Conservation (phyloP, 2,113 vertebrate species). For the Sinocyclocheilus maitianheensis region DNA sequence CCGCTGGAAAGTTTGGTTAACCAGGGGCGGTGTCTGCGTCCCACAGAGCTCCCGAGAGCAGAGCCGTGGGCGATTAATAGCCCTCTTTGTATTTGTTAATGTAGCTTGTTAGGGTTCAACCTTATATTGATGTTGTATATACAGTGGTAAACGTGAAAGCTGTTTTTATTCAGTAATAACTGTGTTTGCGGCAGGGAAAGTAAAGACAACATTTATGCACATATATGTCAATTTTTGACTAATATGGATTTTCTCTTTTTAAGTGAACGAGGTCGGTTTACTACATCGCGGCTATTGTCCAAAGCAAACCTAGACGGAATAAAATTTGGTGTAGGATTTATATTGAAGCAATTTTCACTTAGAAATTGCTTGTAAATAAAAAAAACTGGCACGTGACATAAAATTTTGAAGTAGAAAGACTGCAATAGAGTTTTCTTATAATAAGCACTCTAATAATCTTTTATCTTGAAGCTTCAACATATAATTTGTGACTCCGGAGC, state of each 20-base stretch:
- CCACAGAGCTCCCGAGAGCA: slow-evolving; percentile 58
- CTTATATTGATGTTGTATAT: slow-evolving; percentile 40
- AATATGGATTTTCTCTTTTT: slow-evolving; percentile 25
- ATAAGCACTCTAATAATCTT: not conserved
- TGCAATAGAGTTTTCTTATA: not conserved
- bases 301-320: not conserved
- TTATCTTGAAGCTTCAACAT: not conserved
- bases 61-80: slow-evolving; percentile 54
- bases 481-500: too few species aligned
- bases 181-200: slow-evolving; percentile 11
- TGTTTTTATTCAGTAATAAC: slow-evolving; percentile 39
- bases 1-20: slow-evolving; percentile 75
- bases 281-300: slow-evolving; percentile 5
- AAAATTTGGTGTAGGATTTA: not conserved
- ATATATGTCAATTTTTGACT: slow-evolving; percentile 20
- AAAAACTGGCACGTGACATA: not conserved
- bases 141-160: slow-evolving; percentile 23
- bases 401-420: not conserved
- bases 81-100: slow-evolving; percentile 59
- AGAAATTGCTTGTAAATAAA: not conserved
- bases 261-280: slow-evolving; percentile 4
- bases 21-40: slow-evolving; percentile 67
- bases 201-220: slow-evolving; percentile 28
- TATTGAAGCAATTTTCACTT: not conserved
- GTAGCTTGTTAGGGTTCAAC: slow-evolving; percentile 52